Conservation (phyloP, 1,140 invertebrate species). For the Leptinotarsa lineolata region DNA sequence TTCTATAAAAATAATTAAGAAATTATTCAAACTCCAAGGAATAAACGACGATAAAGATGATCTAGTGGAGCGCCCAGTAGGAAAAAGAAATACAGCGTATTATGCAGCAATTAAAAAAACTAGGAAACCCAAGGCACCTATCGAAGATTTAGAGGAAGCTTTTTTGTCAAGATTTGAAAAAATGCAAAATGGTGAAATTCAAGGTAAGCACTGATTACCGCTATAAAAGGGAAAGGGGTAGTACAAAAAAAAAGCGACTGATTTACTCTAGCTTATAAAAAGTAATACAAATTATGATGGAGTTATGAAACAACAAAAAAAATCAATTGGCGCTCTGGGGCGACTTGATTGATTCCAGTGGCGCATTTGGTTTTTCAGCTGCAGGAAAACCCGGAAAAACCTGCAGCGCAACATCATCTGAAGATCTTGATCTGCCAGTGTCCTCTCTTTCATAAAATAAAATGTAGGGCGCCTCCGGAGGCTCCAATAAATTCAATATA, state of each 20-base stretch:
- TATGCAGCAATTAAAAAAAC: conserved; percentile 33
- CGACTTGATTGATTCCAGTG: no score
- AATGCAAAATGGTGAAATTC: conserved; percentile 9
- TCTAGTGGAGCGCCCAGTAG: conserved; percentile 50
- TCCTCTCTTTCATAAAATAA: no score
- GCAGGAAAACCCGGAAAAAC: no score
- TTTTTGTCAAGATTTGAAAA: conserved; percentile 28
- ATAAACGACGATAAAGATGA: conserved; percentile 53
- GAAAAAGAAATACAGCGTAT: conserved; percentile 39
- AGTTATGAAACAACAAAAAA: no score
- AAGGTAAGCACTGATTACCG: conserved; percentile 12
- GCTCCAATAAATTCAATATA: no score
- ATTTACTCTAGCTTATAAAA: no score
- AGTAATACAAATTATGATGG: no score
- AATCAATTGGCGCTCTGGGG: no score
- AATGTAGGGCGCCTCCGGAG: no score
- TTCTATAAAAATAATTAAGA: conserved; percentile 37
- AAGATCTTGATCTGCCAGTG: no score
- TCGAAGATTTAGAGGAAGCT: conserved; percentile 36
- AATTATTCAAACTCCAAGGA: conserved; percentile 50
- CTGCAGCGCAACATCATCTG: no score
- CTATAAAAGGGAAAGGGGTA: background rate
- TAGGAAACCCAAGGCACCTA: conserved; percentile 27
- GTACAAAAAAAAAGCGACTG: background rate
- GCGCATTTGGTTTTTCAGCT: no score